Evolutionary conservation across 2,797 vertebrate genomes (phyloP).

Genomic region (Dicrostonyx torquatus): DNA sequence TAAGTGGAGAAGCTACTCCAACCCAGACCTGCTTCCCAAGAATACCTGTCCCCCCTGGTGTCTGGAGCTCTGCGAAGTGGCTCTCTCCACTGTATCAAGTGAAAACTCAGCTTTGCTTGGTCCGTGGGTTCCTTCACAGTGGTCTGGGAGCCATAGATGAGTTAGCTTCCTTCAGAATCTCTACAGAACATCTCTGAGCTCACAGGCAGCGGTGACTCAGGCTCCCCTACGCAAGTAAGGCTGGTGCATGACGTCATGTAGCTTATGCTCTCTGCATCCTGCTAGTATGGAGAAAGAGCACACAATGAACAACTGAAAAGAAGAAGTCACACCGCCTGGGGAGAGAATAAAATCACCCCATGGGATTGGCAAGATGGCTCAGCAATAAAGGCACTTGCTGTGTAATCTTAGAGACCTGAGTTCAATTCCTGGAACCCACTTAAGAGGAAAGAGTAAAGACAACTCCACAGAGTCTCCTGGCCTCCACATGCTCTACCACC

Average conservation of each 20-base stretch:
- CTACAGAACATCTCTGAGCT: fast-evolving
- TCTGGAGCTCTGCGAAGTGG: fast-evolving
- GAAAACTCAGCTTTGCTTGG: fast-evolving
- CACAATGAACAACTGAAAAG: not conserved
- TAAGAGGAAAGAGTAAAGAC: not conserved
- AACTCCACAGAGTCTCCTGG: not conserved
- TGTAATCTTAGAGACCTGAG: not conserved
- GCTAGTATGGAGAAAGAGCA: not conserved
- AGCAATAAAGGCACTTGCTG: not conserved
- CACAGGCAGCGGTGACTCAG: fast-evolving
- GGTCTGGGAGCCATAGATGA: fast-evolving
- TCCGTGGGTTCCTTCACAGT: fast-evolving
- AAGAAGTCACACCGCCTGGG: fast-evolving
- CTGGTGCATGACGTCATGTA: not conserved
- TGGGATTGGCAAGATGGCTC: not conserved
- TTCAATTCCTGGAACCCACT: not conserved
- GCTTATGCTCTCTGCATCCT: fast-evolving
- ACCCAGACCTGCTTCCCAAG: fast-evolving
- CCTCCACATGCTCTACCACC: not conserved
- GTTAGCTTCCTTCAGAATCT: not conserved
- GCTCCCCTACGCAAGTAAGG: fast-evolving
- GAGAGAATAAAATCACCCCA: fast-evolving
- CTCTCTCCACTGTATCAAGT: fast-evolving
- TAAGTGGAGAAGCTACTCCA: fast-evolving
- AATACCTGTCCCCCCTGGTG: fast-evolving